These are phyloP conservation scores for Choreutis nemorana DNA, from an alignment of 2,888 invertebrate genomes.

Conservation along the genomic window DNA sequence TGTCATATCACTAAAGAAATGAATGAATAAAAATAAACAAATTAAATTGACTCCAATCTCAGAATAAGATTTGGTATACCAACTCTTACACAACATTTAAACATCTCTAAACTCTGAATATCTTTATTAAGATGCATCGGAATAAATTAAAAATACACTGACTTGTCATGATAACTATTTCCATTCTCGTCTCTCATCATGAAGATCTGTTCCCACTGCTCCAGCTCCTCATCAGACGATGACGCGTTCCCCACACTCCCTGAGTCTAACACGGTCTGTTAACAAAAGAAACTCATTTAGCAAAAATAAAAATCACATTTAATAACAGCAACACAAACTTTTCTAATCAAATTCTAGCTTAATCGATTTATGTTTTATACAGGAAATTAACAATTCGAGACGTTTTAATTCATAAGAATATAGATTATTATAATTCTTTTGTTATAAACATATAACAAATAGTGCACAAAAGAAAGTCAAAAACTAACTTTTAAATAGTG, in stretches of 20 bases:
- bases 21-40: conserved; percentile 5
- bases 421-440: too few species aligned
- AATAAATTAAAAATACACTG: conserved; percentile 21
- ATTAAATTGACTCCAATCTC: too few species aligned
- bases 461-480: too few species aligned
- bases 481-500: too few species aligned
- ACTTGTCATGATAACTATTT: conserved; percentile 68
- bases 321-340: too few species aligned
- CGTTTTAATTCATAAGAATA: too few species aligned
- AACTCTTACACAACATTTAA: too few species aligned
- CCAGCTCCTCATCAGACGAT: conserved; percentile 74
- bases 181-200: conserved; percentile 74
- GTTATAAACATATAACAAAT: too few species aligned
- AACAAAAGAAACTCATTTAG: conserved; percentile 9
- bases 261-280: conserved; percentile 74
- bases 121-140: conserved; percentile 5
- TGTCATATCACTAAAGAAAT: conserved; percentile 1
- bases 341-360: too few species aligned
- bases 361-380: too few species aligned
- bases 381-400: too few species aligned
- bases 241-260: conserved; percentile 69
- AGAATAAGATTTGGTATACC: too few species aligned
- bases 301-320: conserved; percentile 3
- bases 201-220: conserved; percentile 81
- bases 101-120: neutral